Evolutionary conservation across 2,113 vertebrate species (phyloP), one percentile per base, ranked within the genome.

Genomic region (Indicator indicator): DNA sequence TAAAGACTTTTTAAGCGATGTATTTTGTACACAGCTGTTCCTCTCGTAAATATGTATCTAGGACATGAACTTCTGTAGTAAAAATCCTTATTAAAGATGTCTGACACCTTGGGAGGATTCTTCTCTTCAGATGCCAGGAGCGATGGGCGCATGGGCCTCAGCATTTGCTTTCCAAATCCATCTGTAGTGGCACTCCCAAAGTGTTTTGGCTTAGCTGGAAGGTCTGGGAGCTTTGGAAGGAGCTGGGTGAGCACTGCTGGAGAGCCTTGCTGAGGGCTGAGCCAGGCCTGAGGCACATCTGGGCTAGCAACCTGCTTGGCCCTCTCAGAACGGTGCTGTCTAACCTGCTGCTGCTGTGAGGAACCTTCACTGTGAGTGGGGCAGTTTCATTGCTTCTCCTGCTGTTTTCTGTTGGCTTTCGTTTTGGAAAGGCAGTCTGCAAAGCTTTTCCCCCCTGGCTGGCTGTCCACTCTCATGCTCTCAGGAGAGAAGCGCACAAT

Each of bases 11-110:
- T 96, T 97, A 97, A 97, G 94, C 59, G 1, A 91, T 95, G 92
- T 97, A 96, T 97, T 97, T 97, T 97, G 94, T 97, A 97, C 93
- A 95, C 94, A 96, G 86, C 91, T 94, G 91, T 96, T 97, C 94
- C 73, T 93, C 95, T 97, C 94, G 86, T 97, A 96, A 96, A 95
- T 97, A 96, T 97, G 95, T 97, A 96, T 97, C 92, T 97, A 96
- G 94, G 89, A 95, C 97, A 95, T 94, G 64, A 94, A 90, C 89
- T 97, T 96, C 81, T 95, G 96, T 97, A 95, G 96, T 96, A 95
- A 97, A 96, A 52, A 93, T 95, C 90, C 86, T 94, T 95, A 95
- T 96, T 96, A 97, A 97, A 97, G 93, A 97, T 96, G 82, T 95
- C 91, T 96, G 90, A 96, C 96, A 96, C 75, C 91, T 96, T 91